phyloP scores from a whole-genome alignment of 2,797 vertebrate genomes.

The Stomatorhinus walkeri region DNA sequence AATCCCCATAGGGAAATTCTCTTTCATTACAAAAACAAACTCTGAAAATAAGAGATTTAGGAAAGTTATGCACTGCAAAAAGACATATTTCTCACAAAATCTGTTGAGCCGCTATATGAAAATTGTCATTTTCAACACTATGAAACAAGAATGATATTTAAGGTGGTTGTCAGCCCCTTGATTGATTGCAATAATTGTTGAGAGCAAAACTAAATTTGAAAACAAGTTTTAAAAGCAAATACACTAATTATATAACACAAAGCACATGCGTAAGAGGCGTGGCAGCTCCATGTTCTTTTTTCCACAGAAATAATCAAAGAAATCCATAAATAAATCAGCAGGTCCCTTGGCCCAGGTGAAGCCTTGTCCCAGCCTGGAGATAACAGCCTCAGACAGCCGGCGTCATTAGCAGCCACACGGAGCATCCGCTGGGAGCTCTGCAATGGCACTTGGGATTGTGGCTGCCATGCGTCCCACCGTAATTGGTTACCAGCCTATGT shows the following conservation, averaged over 20 bases:
- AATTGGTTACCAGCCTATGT: conserved; percentile 20
- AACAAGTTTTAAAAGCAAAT: not conserved
- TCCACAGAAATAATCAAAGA: not conserved
- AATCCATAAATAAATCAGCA: conserved; percentile 21
- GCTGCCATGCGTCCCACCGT: conserved; percentile 1
- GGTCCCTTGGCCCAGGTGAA: conserved; percentile 12
- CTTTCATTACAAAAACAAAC: no score
- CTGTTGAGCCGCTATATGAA: not conserved
- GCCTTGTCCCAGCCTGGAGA: conserved; percentile 4
- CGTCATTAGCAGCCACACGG: not conserved
- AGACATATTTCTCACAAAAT: not conserved
- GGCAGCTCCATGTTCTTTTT: not conserved
- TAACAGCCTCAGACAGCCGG: conserved; percentile 14
- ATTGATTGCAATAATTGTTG: not conserved
- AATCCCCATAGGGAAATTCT: no score
- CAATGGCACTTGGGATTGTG: not conserved
- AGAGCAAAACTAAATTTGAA: not conserved
- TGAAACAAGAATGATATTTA: not conserved
- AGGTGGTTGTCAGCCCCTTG: not conserved
- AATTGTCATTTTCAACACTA: not conserved
- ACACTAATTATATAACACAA: not conserved
- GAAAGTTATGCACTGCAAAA: not conserved
- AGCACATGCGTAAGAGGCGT: not conserved
- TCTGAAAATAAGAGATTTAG: no score
- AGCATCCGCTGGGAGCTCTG: conserved; percentile 1